Evolutionary conservation across 2,113 vertebrate genomes (phyloP).

Genomic region (Fukomys damarensis): DNA sequence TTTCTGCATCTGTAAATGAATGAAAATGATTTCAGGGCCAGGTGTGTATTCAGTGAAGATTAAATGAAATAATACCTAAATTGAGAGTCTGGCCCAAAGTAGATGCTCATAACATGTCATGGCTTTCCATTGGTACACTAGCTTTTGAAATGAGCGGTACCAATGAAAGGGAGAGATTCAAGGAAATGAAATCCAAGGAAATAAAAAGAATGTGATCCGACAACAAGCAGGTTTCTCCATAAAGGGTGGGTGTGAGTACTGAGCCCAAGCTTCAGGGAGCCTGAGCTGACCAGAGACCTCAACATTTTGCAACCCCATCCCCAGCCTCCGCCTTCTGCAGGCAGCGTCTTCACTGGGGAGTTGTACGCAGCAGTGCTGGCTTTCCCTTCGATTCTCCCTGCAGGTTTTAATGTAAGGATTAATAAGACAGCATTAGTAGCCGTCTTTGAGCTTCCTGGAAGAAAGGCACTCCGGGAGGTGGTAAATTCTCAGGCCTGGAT

Average conservation of each 20-base stretch:
- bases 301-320: background rate
- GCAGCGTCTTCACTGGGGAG: background rate
- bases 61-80: background rate
- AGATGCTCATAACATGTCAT: background rate
- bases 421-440: constrained; percentile 77
- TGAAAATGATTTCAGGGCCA: background rate
- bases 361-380: background rate
- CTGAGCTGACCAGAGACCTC: background rate
- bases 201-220: background rate
- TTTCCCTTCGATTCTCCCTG: constrained; percentile 44
- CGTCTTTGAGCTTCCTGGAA: constrained; percentile 79
- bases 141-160: background rate
- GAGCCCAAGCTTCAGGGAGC: background rate
- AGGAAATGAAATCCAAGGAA: constrained; percentile 46
- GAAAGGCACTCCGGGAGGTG: constrained; percentile 81
- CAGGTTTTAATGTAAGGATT: constrained; percentile 75
- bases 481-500: constrained; percentile 81
- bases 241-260: background rate
- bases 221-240: background rate
- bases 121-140: background rate
- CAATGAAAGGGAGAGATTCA: background rate
- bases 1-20: background rate
- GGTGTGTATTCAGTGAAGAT: background rate
- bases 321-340: background rate
- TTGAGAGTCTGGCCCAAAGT: background rate